Conservation (phyloP, 2,888 invertebrate genomes). For the Cyclophora albipunctata region DNA sequence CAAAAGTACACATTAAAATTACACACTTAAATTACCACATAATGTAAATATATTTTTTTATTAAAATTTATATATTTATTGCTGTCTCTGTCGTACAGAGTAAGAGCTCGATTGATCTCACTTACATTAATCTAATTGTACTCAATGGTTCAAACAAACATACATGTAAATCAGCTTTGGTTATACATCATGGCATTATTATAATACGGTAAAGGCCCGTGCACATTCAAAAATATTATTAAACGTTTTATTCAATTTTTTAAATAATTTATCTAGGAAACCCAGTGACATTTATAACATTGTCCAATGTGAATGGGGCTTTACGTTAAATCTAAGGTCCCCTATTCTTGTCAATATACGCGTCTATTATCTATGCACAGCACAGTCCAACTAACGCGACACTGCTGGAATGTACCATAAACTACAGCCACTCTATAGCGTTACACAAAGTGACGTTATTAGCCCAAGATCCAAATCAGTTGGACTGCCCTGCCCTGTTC, state of each 20-base stretch:
- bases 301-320: too few relatives aligned
- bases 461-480: too few relatives aligned
- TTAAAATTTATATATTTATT: conserved; percentile 49
- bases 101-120: conserved; percentile 64
- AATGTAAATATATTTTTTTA: conserved; percentile 35
- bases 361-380: conserved; percentile 2
- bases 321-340: conserved; percentile 28
- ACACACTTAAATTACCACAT: conserved; percentile 29
- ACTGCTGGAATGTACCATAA: neutral
- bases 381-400: conserved; percentile 14
- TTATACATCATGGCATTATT: conserved; percentile 29
- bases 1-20: conserved; percentile 15
- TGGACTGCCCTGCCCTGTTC: too few relatives aligned
- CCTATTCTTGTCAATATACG: conserved; percentile 25
- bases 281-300: too few relatives aligned
- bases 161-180: conserved; percentile 35
- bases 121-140: conserved; percentile 50
- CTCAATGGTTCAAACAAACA: conserved; percentile 26
- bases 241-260: too few relatives aligned
- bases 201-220: too few relatives aligned
- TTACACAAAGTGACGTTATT: too few relatives aligned
- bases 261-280: too few relatives aligned
- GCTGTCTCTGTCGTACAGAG: conserved; percentile 71
- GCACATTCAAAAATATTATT: too few relatives aligned
- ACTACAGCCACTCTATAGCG: too few relatives aligned